Percentiles rank a stretch among this genome's conserved stretches.
phyloP scores from a whole-genome alignment of 2,113 vertebrate species.

The Nothoprocta perdicaria region DNA sequence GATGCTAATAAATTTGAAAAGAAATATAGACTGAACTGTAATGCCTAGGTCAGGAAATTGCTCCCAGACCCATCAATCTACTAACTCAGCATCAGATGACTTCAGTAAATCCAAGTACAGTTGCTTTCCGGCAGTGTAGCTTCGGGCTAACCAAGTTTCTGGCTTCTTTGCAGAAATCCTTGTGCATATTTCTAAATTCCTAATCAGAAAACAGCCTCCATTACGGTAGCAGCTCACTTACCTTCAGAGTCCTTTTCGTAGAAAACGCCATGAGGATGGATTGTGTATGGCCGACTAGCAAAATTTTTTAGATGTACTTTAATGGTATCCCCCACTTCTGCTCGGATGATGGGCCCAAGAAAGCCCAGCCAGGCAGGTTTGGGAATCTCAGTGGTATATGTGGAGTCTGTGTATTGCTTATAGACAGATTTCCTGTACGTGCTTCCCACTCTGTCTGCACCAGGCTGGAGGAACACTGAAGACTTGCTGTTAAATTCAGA shows the following conservation, averaged over 20 bases:
- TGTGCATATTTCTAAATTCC: not conserved
- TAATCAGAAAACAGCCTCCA: not conserved
- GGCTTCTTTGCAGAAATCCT: not conserved
- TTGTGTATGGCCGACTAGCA: slow-evolving; percentile 81
- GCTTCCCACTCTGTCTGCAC: slow-evolving; percentile 76
- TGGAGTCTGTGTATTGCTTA: slow-evolving; percentile 85
- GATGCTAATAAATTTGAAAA: not conserved
- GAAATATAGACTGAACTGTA: not conserved
- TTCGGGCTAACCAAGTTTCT: not conserved
- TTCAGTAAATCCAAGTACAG: not conserved
- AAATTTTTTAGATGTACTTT: slow-evolving; percentile 86
- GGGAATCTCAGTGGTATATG: slow-evolving; percentile 79
- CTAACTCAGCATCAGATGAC: not conserved
- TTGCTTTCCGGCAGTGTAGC: not conserved
- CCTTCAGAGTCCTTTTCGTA: slow-evolving; percentile 83
- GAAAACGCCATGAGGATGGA: slow-evolving; percentile 82
- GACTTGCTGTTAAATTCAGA: slow-evolving; percentile 62
- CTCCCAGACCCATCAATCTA: not conserved
- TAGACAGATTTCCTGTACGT: slow-evolving; percentile 90
- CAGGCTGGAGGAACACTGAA: slow-evolving; percentile 72
- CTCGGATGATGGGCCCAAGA: slow-evolving; percentile 86
- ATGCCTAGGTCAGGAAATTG: not conserved
- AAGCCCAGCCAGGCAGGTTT: slow-evolving; percentile 88
- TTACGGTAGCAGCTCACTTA: slow-evolving; percentile 30
- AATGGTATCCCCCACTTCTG: slow-evolving; percentile 87